A percentile compares a stretch with the other conserved stretches of the same genome.
Evolutionary conservation across 2,113 vertebrate genomes (phyloP).

Genomic region (Vanacampus margaritifer): DNA sequence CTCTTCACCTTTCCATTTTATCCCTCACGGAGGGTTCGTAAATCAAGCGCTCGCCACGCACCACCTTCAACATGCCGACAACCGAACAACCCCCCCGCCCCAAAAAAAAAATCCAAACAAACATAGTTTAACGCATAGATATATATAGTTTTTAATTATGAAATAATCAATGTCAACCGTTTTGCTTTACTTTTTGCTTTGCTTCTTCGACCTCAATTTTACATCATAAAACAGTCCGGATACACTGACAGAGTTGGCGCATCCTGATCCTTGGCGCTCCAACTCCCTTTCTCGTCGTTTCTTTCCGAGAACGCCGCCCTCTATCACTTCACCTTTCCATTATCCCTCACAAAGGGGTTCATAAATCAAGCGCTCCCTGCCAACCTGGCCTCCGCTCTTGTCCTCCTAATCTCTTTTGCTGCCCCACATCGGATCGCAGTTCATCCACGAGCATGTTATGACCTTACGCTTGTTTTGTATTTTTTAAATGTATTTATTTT

Average conservation of each 20-base stretch:
- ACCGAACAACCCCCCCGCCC: no score
- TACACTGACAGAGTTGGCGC: not conserved
- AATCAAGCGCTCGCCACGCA: no score
- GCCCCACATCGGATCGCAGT: no score
- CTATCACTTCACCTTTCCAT: constrained; percentile 54
- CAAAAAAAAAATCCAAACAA: not conserved
- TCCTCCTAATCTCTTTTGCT: constrained; percentile 33
- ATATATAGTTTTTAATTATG: no score
- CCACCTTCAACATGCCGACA: no score
- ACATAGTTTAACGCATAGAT: no score
- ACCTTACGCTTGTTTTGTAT: not conserved
- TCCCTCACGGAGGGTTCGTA: constrained; percentile 42
- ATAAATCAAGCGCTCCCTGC: constrained; percentile 2
- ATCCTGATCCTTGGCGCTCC: not conserved
- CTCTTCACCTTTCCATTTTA: constrained; percentile 57
- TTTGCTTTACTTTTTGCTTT: no score
- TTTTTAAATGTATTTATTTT: no score
- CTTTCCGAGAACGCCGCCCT: constrained; percentile 6
- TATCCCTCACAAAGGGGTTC: constrained; percentile 31
- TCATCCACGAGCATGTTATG: not conserved
- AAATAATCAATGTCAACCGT: no score
- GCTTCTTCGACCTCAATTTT: no score
- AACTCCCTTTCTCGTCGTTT: not conserved
- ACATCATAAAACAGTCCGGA: no score
- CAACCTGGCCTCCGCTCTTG: constrained; percentile 15